Conservation (phyloP, 1,140 invertebrate genomes). For the Lanistes nyassanus region DNA sequence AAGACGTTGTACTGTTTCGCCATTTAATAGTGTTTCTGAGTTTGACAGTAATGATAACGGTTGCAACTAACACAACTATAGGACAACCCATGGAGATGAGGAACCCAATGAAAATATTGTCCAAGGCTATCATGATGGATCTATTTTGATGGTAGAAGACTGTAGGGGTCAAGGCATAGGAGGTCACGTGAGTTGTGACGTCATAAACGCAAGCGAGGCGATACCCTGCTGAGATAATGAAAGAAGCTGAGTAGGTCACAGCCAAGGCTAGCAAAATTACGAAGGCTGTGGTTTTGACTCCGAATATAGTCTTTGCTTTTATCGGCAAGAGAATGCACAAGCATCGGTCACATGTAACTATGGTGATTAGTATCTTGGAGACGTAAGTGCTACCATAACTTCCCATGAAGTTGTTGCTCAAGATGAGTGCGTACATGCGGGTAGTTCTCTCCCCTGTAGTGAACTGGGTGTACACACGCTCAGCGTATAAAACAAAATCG, state of each 20-base stretch:
- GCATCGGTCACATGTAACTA: slow-evolving; percentile 5
- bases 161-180: neutral
- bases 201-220: slow-evolving; percentile 11
- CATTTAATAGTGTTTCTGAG: neutral
- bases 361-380: neutral
- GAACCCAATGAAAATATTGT: slow-evolving; percentile 9
- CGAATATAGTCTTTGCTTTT: neutral
- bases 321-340: slow-evolving; percentile 9
- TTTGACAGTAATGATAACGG: slow-evolving; percentile 3
- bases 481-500: slow-evolving; percentile 1
- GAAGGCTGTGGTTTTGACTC: neutral
- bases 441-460: neutral
- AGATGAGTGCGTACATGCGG: neutral
- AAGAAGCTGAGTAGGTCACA: neutral
- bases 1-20: neutral
- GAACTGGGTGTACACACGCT: slow-evolving; percentile 11
- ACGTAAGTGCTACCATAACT: neutral
- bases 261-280: neutral
- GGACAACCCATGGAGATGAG: slow-evolving; percentile 4
- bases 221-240: neutral
- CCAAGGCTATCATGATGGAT: neutral
- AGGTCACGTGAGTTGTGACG: neutral
- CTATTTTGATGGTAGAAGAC: neutral
- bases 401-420: neutral
- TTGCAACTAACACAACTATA: slow-evolving; percentile 1